These are phyloP conservation scores for Felis chaus DNA, from an alignment of 2,113 vertebrate genomes.

Conservation along the genomic window DNA sequence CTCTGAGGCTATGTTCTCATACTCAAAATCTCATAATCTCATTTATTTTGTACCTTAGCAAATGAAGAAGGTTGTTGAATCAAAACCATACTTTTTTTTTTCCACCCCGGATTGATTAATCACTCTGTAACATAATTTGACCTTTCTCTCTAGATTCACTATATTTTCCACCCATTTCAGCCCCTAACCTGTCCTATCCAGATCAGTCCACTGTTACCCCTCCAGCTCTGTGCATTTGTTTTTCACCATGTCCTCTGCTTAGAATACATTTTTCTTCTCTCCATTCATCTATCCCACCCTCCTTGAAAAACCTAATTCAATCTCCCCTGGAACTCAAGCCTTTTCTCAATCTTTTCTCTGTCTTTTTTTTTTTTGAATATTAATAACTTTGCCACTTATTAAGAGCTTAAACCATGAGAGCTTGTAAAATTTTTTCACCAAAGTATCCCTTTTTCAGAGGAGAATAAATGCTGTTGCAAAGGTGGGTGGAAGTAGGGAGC, in stretches of 20 bases:
- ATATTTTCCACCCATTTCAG: not conserved
- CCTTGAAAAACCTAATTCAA: not conserved
- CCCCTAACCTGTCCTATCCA: not conserved
- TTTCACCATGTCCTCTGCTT: not conserved
- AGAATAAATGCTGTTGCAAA: not conserved
- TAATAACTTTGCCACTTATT: not conserved
- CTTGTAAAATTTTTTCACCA: not conserved
- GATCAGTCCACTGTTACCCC: not conserved
- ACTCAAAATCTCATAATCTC: not conserved
- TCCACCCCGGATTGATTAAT: not conserved
- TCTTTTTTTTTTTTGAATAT: not conserved
- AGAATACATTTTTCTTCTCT: not conserved
- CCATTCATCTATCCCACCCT: not conserved
- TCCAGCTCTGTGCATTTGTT: not conserved
- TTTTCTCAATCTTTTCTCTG: not conserved
- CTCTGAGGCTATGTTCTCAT: not conserved
- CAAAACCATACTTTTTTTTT: not conserved
- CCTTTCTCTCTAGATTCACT: not conserved
- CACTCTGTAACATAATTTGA: not conserved
- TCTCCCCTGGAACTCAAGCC: not conserved
- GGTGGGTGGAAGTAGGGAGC: not conserved
- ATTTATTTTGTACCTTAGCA: not conserved
- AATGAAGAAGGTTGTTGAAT: not conserved
- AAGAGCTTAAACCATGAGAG: not conserved
- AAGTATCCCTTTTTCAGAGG: not conserved